phyloP scores from a whole-genome alignment of 2,113 vertebrate genomes.

The Thermophis baileyi region DNA sequence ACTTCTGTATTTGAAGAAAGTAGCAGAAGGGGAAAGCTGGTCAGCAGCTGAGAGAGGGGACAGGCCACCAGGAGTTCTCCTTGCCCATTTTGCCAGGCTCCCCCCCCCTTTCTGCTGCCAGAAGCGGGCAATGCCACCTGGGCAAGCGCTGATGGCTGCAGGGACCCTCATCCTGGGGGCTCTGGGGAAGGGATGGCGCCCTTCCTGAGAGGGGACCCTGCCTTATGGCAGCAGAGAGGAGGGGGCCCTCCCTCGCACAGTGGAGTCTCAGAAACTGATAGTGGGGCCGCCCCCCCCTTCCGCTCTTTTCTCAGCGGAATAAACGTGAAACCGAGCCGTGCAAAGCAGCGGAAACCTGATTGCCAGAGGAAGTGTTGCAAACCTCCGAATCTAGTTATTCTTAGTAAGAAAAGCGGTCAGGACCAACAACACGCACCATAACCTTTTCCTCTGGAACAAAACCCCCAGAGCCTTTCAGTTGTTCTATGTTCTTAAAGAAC shows the following conservation, averaged over 20 bases:
- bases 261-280: neutral
- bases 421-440: rapidly evolving
- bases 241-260: neutral
- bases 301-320: neutral
- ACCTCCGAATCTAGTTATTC: neutral
- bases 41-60: neutral
- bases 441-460: neutral
- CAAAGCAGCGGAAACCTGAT: neutral
- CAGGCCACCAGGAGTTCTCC: neutral
- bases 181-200: neutral
- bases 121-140: neutral
- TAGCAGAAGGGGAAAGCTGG: neutral
- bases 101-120: neutral
- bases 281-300: neutral
- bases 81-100: neutral
- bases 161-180: neutral
- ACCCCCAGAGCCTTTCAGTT: neutral
- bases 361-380: neutral
- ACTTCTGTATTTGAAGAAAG: neutral
- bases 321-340: rapidly evolving
- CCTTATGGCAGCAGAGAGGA: neutral
- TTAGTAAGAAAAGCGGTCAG: rapidly evolving
- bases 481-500: neutral
- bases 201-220: too few relatives aligned
- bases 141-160: neutral